Conservation (phyloP, 2,888 invertebrate species). For the Eilema depressum region DNA sequence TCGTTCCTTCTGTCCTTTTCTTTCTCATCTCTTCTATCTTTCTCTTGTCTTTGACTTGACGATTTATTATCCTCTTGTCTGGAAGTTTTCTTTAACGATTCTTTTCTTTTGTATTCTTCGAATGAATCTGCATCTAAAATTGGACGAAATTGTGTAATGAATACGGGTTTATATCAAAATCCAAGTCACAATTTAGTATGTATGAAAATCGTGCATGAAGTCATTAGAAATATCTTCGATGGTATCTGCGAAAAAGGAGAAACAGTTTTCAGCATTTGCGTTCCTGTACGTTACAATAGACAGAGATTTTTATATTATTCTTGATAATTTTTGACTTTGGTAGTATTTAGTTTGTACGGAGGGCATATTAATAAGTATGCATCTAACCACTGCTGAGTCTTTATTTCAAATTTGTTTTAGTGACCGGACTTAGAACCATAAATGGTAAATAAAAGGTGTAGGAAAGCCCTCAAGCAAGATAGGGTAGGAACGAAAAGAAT, state of each 20-base stretch:
- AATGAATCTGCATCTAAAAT: constrained; percentile 90
- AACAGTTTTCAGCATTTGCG: neutral
- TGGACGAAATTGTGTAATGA: constrained; percentile 21
- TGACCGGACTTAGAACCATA: neutral
- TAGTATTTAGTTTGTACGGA: neutral
- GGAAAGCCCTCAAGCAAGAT: no score
- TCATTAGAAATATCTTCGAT: constrained; percentile 61
- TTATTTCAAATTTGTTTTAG: neutral
- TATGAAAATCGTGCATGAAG: constrained; percentile 57
- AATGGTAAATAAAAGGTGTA: no score
- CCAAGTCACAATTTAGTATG: constrained; percentile 40
- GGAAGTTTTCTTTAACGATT: constrained; percentile 66
- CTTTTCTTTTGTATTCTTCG: constrained; percentile 89
- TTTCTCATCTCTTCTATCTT: constrained; percentile 31
- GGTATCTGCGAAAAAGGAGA: constrained; percentile 64
- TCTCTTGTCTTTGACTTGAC: constrained; percentile 52
- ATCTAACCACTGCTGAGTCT: neutral
- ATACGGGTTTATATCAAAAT: constrained; percentile 2
- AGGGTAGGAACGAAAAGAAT: neutral
- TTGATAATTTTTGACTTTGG: neutral
- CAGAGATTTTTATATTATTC: neutral
- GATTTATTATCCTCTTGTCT: constrained; percentile 62
- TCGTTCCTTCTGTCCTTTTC: constrained; percentile 5
- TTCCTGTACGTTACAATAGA: neutral
- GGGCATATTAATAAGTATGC: neutral